Evolutionary conservation across 2,113 vertebrate genomes (phyloP), one percentile per base, ranked within the genome.

Genomic region (Meles meles): DNA sequence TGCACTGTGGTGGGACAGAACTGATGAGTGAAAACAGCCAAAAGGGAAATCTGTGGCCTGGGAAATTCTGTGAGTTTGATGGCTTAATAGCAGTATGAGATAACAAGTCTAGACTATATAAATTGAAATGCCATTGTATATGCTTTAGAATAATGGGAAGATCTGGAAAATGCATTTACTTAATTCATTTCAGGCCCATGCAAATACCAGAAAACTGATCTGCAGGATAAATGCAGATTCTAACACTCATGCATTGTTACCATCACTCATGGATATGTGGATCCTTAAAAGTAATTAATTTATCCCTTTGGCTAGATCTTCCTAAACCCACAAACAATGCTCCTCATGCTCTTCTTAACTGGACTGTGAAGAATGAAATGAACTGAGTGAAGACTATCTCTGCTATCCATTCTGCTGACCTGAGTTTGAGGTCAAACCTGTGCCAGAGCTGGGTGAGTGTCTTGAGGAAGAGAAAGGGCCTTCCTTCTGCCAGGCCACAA

Each of bases 101-200:
- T 98, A 97, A 94, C 59, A 93, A 93, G 96, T 97, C 97, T 97
- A 97, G 97, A 98, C 96, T 96, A 84, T 57, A 86, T 93, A 94
- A 96, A 94, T 79, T 90, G 88, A 97, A 96, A 94, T 88, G 77
- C 81, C 93, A 96, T 97, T 96, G 88, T 88, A 90, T 90, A 79
- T 63, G 52, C 59, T 93, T 96, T 88, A 91, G 42, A 97, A 97
- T 85, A 96, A 90, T 96, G 88, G 88, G 85, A 94, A 92, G 81
- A 95, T 93, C 90, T 97, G 97, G 92, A 97, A 97, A 97, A 95
- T 29, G 5, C 93, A 95, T 97, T 97, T 90, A n/a, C 85, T 65
- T 96, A 92, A 96, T 96, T 95, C 90, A 92, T 80, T 77, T 94
- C 74, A 74, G 93, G 39, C n/a, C 21, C 23, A 29, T 63, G 59